phyloP scores from a whole-genome alignment of 2,113 vertebrate species.

The Hemibates koningsi region DNA sequence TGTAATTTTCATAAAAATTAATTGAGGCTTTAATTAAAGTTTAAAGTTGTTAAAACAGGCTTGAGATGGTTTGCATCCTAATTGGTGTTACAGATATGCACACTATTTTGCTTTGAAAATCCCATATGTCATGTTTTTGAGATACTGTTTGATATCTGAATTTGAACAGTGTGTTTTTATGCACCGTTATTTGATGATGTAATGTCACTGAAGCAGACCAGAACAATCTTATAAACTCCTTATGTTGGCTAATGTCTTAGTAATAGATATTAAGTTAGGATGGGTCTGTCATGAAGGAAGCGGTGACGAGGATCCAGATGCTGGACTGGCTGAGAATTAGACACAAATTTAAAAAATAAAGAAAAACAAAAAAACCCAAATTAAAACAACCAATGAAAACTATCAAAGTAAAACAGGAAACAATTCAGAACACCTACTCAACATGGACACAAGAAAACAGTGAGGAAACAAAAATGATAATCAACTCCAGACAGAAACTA shows the following conservation, averaged over 20 bases:
- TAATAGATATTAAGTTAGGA: neutral
- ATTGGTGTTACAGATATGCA: neutral
- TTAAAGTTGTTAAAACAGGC: neutral
- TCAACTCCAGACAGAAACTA: neutral
- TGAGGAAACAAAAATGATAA: neutral
- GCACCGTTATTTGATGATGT: neutral
- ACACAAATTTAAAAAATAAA: accelerated
- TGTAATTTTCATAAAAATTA: neutral
- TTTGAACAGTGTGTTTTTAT: neutral
- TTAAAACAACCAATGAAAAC: neutral
- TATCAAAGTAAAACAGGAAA: neutral
- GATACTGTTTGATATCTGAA: neutral
- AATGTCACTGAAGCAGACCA: neutral
- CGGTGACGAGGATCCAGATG: neutral
- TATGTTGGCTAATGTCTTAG: neutral
- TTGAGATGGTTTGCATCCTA: neutral
- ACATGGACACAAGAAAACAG: neutral
- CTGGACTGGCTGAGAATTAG: neutral
- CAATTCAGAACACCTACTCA: neutral
- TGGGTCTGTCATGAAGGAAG: neutral
- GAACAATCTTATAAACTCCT: neutral
- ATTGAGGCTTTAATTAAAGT: neutral
- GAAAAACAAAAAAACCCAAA: accelerated
- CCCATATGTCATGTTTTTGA: neutral
- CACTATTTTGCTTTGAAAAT: neutral